phyloP scores from a whole-genome alignment of 2,888 invertebrate genomes.

The Atethmia centrago region DNA sequence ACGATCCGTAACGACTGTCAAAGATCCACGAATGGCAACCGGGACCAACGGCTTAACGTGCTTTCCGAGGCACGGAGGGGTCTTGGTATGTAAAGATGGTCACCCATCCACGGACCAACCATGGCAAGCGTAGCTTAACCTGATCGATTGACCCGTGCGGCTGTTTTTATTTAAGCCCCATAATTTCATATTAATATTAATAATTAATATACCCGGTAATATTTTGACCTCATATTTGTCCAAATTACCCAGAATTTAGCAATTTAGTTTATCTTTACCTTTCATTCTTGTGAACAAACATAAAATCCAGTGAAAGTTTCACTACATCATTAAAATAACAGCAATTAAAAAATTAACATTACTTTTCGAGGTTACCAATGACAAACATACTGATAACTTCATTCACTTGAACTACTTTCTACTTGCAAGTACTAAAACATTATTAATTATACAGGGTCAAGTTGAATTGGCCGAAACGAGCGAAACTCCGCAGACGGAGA shows the following conservation, averaged over 20 bases:
- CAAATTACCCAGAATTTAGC: background rate
- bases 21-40: too few relatives aligned
- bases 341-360: conserved; percentile 18
- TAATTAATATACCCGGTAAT: too few relatives aligned
- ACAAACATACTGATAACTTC: conserved; percentile 23
- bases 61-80: too few relatives aligned
- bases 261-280: background rate
- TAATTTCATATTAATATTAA: too few relatives aligned
- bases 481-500: background rate
- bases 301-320: conserved; percentile 13
- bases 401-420: conserved; percentile 41
- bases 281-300: background rate
- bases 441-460: background rate
- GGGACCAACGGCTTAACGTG: too few relatives aligned
- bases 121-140: too few relatives aligned
- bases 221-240: background rate
- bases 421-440: conserved; percentile 9
- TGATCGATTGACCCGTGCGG: too few relatives aligned
- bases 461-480: background rate
- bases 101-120: too few relatives aligned
- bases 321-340: conserved; percentile 17
- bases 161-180: too few relatives aligned
- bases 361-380: conserved; percentile 25
- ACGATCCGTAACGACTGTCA: too few relatives aligned
- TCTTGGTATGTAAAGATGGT: too few relatives aligned